Percentiles rank a stretch among this genome's conserved stretches.
These are phyloP conservation scores for Sinocyclocheilus grahami DNA, from an alignment of 2,113 vertebrate species.

Conservation along the genomic window DNA sequence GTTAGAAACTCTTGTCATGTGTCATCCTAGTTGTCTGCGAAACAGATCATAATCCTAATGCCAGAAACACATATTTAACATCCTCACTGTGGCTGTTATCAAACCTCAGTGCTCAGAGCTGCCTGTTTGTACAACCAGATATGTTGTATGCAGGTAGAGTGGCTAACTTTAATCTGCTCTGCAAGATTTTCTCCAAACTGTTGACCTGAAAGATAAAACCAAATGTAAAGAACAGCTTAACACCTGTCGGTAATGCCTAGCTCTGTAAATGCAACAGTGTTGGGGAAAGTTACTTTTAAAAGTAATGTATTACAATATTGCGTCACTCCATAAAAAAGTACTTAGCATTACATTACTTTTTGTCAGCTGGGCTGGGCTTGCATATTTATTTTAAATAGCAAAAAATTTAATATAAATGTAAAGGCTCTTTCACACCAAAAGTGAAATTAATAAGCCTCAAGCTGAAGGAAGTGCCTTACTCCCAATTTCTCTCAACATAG, in stretches of 20 bases:
- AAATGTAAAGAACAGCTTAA: not conserved
- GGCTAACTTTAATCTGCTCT: not conserved
- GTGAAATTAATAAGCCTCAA: too few relatives aligned
- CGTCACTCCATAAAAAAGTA: too few relatives aligned
- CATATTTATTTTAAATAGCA: too few relatives aligned
- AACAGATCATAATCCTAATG: not conserved
- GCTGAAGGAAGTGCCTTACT: too few relatives aligned
- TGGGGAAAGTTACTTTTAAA: not conserved
- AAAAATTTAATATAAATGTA: too few relatives aligned
- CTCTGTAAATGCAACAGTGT: not conserved
- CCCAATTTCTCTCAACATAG: too few relatives aligned
- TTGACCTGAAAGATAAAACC: not conserved
- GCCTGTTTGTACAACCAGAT: not conserved
- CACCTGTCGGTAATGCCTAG: too few relatives aligned
- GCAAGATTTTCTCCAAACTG: not conserved
- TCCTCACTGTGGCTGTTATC: not conserved
- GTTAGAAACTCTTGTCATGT: conserved; percentile 6
- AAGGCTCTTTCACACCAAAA: too few relatives aligned
- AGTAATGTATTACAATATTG: not conserved
- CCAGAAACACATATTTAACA: not conserved
- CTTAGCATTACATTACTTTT: too few relatives aligned
- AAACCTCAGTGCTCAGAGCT: not conserved
- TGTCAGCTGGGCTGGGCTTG: too few relatives aligned
- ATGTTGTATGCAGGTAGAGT: not conserved
- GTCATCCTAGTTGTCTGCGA: not conserved